Conservation (phyloP, 2,113 vertebrate genomes). For the Cinclus cinclus region DNA sequence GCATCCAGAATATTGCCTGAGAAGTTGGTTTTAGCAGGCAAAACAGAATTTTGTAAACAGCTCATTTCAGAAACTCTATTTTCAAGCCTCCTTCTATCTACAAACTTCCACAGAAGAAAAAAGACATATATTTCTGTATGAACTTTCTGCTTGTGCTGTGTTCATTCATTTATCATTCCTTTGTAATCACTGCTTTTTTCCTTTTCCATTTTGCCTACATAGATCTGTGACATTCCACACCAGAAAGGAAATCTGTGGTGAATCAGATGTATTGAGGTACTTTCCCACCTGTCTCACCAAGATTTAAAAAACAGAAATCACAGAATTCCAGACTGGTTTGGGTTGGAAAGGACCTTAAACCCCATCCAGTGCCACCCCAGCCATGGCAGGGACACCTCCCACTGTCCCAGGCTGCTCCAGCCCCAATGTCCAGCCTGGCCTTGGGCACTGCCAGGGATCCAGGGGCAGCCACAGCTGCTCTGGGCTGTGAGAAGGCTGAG, state of each 20-base stretch:
- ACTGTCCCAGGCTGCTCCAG: not conserved
- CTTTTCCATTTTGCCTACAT: not conserved
- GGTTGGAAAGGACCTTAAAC: not conserved
- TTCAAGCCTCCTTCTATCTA: not conserved
- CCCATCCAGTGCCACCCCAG: rapidly evolving
- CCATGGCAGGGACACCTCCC: not conserved
- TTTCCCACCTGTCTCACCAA: not conserved
- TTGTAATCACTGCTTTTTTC: not conserved
- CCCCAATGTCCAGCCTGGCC: rapidly evolving
- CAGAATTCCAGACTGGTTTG: not conserved
- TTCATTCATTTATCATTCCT: not conserved
- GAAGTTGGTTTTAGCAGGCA: not conserved
- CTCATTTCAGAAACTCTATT: not conserved
- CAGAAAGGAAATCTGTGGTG: not conserved
- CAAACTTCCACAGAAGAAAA: not conserved
- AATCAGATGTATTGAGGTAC: not conserved
- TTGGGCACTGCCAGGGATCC: not conserved
- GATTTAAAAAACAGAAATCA: not conserved
- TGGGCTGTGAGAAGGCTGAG: not conserved
- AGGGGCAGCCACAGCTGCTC: not conserved
- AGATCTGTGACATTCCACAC: not conserved
- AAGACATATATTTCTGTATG: not conserved
- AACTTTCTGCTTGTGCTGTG: not conserved
- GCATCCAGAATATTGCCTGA: not conserved
- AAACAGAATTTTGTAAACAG: not conserved